Evolutionary conservation across 2,113 vertebrate genomes (phyloP).

Genomic region (Rattus norvegicus): GRCr8 NC_086033.1:25551001-25551500

Average conservation of each 20-base stretch:
- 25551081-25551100: conserved; percentile 32
- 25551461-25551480: neutral
- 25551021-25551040: conserved; percentile 20
- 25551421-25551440: conserved; percentile 55
- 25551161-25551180: conserved; percentile 61
- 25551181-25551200: conserved; percentile 15
- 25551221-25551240: conserved; percentile 38
- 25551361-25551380: conserved; percentile 62
- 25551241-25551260: conserved; percentile 50
- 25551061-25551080: conserved; percentile 14
- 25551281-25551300: conserved; percentile 32
- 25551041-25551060: conserved; percentile 20
- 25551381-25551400: conserved; percentile 66
- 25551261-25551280: conserved; percentile 43
- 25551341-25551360: conserved; percentile 59
- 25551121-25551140: neutral
- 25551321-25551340: conserved; percentile 47
- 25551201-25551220: neutral
- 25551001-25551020: neutral
- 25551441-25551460: conserved; percentile 61
- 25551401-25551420: conserved; percentile 51
- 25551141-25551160: neutral
- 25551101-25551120: conserved; percentile 36
- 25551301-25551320: conserved; percentile 25
- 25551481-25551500: neutral